Base-by-base conservation (phyloP, 2,113 vertebrate genomes). In the Tursiops truncatus region DNA sequence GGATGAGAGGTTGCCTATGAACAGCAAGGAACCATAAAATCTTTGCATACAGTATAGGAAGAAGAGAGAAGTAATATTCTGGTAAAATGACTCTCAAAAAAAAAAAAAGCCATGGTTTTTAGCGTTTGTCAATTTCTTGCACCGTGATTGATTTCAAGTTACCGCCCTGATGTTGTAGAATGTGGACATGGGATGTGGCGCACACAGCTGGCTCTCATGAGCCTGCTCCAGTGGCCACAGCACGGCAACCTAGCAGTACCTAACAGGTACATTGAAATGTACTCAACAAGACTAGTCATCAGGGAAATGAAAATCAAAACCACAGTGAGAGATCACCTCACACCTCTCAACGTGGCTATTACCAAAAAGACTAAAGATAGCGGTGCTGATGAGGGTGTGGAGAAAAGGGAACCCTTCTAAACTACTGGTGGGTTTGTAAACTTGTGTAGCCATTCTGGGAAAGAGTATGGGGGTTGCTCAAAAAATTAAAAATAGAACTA, bases 211-310 rank as follows among this genome's bases (percentile, higher is more conserved):
- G 15, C 3, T 67, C 68, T 67, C 9, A 9, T 26, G 5, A 47
- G 12, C 6, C 50, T 33, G 12, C 4, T 47, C 36, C 21, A 1
- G 5, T 74, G 3, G 0, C 6, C 14, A 38, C 6, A 20, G 47
- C 67, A 53, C 2, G 17, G 33, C 31, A 53, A 11, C 5, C 47
- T 21, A 21, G 10, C 33, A n/a, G 18, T 8, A 77, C 18, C 28
- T 38, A 58, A 63, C 21, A 26, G 31, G 15, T 36, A 50, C 58
- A 79, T 1, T 11, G 21, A 60, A 44, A 82, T 33, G 28, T 14
- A 14, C 41, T 71, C 36, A 47, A 26, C 23, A 38, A 38, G 33
- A 38, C 15, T 65, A 36, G 28, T 31, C 41, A 21, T 36, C 44
- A 67, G 33, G 25, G 33, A 79, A 21, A 79, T 53, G 26, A 67